phyloP scores from a whole-genome alignment of 2,888 invertebrate species.

The Odontocerum albicorne region DNA sequence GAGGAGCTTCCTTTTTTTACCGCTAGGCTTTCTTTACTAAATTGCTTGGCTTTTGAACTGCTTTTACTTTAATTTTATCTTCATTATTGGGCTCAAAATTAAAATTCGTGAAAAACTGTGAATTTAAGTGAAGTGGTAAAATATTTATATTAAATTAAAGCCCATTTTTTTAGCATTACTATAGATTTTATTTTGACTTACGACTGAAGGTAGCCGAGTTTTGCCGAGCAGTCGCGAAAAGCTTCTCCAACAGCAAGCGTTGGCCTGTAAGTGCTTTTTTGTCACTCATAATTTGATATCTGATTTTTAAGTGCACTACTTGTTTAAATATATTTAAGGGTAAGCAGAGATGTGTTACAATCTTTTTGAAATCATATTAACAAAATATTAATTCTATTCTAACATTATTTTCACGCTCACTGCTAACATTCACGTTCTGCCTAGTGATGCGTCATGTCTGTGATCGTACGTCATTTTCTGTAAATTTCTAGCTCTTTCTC shows the following conservation, averaged over 20 bases:
- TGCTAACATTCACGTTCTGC: constrained; percentile 21
- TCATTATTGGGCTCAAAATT: too few species aligned
- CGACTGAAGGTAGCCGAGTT: constrained; percentile 13
- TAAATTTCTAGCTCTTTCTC: constrained; percentile 6
- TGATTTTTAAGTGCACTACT: constrained; percentile 15
- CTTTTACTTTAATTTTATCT: neutral
- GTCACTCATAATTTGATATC: constrained; percentile 15
- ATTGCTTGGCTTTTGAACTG: neutral
- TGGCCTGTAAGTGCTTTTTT: constrained; percentile 31
- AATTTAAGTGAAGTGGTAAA: neutral
- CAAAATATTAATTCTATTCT: neutral
- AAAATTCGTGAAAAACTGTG: too few species aligned
- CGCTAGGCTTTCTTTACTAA: neutral
- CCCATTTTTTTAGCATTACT: neutral
- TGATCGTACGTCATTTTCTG: constrained; percentile 27
- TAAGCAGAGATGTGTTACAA: constrained; percentile 15
- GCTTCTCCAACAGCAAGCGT: constrained; percentile 30
- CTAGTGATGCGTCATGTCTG: constrained; percentile 32
- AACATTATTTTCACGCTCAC: constrained; percentile 8
- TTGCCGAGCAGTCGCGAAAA: constrained; percentile 29
- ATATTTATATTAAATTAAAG: neutral
- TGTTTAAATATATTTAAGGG: constrained; percentile 8
- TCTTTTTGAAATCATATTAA: neutral
- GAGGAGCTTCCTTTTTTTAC: neutral
- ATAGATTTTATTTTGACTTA: constrained; percentile 15